Percentiles rank a stretch among this genome's conserved stretches.
These are phyloP conservation scores for Eupithecia insigniata DNA, from an alignment of 2,888 invertebrate species.

Conservation along the genomic window DNA sequence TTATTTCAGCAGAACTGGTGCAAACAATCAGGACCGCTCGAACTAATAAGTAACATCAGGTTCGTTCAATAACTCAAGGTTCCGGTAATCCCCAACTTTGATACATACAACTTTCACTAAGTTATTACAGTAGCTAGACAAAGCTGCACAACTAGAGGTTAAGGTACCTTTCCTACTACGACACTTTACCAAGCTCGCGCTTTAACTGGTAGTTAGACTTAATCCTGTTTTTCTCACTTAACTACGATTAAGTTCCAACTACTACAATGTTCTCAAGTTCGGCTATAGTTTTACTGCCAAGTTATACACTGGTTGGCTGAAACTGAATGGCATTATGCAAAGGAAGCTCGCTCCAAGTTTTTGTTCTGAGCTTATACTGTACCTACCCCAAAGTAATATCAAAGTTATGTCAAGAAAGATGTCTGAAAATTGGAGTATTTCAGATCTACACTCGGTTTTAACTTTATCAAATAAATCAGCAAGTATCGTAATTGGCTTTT, in stretches of 20 bases:
- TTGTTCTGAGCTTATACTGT: neutral
- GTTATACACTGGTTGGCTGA: conserved; percentile 3
- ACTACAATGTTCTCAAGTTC: conserved; percentile 11
- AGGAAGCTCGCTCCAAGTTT: conserved; percentile 1
- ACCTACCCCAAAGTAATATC: neutral
- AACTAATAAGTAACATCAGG: too few relatives aligned
- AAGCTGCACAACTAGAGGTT: conserved; percentile 9
- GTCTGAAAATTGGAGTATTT: neutral
- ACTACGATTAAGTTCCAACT: conserved; percentile 21
- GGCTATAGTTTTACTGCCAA: conserved; percentile 8
- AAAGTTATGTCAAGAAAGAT: neutral
- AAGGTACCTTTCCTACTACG: neutral
- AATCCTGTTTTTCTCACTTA: conserved; percentile 31
- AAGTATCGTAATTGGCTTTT: too few relatives aligned
- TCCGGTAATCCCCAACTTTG: conserved; percentile 22
- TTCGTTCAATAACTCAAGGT: neutral
- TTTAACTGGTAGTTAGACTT: conserved; percentile 9
- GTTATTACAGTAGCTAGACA: conserved; percentile 6
- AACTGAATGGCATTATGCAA: conserved; percentile 10
- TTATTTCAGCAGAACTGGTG: neutral
- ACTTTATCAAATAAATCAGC: too few relatives aligned
- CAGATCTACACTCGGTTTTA: neutral
- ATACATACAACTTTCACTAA: conserved; percentile 20
- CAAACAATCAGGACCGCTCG: neutral
- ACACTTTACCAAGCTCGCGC: conserved; percentile 4